Percentiles rank a stretch among this genome's conserved stretches.
These are phyloP conservation scores for Prietella phreatophila DNA, from an alignment of 2,113 vertebrate species.

Conservation along the genomic window DNA sequence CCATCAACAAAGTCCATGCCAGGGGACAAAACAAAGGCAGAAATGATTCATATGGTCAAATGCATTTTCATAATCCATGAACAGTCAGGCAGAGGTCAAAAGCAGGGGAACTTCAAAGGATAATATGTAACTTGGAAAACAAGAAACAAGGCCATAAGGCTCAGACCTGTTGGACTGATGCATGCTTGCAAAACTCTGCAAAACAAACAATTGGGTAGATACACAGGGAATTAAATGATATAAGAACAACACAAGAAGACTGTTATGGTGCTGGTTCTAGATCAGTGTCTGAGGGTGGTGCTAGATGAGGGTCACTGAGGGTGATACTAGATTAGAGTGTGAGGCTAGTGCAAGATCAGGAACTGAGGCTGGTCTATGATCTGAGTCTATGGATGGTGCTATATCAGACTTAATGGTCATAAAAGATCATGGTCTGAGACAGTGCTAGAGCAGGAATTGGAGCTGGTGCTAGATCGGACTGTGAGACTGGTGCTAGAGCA, in stretches of 20 bases:
- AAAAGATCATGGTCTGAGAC: neutral
- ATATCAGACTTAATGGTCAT: neutral
- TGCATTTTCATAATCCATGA: slow-evolving; percentile 9
- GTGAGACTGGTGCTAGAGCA: neutral
- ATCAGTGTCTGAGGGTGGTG: neutral
- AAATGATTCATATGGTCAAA: neutral
- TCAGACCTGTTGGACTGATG: neutral
- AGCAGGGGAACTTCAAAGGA: neutral
- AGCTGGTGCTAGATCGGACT: neutral
- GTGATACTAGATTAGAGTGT: neutral
- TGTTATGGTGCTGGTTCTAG: too few species aligned
- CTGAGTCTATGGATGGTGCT: neutral
- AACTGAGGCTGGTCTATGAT: neutral
- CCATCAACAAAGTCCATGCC: neutral
- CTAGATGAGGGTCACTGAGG: neutral
- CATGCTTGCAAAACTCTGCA: neutral
- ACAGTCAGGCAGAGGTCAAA: neutral
- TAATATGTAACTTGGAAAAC: neutral
- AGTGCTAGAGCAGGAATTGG: neutral
- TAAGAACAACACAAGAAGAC: neutral
- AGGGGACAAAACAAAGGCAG: neutral
- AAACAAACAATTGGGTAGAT: neutral
- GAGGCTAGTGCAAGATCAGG: neutral
- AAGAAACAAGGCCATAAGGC: neutral
- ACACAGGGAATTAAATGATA: neutral